Conservation (phyloP, 2,888 invertebrate genomes). For the Dendrolimus houi region DNA sequence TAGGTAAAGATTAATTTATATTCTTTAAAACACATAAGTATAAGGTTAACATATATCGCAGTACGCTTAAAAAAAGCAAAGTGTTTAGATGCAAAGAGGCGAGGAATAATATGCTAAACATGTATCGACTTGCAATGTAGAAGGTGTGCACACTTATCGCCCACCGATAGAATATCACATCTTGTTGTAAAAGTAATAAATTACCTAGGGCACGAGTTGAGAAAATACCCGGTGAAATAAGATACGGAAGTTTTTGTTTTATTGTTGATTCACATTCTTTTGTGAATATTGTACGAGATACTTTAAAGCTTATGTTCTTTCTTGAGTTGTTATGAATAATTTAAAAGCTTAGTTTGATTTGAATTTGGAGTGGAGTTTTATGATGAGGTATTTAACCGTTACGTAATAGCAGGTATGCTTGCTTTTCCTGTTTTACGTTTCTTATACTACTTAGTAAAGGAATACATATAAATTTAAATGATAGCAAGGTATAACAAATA, state of each 20-base stretch:
- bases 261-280: slow-evolving; percentile 33
- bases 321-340: background rate
- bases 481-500: no score
- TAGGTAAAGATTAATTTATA: no score
- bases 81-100: background rate
- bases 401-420: background rate
- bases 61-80: background rate
- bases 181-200: slow-evolving; percentile 39
- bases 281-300: slow-evolving; percentile 30
- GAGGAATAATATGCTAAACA: background rate
- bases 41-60: background rate
- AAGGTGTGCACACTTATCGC: slow-evolving; percentile 18
- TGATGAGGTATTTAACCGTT: no score
- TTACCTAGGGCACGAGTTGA: slow-evolving; percentile 25
- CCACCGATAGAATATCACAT: slow-evolving; percentile 25
- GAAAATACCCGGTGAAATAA: slow-evolving; percentile 38
- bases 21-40: no score
- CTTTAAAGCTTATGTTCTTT: slow-evolving; percentile 12
- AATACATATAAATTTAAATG: no score
- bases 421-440: no score
- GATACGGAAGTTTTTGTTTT: slow-evolving; percentile 32
- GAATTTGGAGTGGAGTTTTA: background rate
- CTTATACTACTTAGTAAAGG: no score
- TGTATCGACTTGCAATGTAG: slow-evolving; percentile 15
- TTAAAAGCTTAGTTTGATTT: background rate